phyloP scores from a whole-genome alignment of 2,113 vertebrate species.

The Willisornis vidua region DNA sequence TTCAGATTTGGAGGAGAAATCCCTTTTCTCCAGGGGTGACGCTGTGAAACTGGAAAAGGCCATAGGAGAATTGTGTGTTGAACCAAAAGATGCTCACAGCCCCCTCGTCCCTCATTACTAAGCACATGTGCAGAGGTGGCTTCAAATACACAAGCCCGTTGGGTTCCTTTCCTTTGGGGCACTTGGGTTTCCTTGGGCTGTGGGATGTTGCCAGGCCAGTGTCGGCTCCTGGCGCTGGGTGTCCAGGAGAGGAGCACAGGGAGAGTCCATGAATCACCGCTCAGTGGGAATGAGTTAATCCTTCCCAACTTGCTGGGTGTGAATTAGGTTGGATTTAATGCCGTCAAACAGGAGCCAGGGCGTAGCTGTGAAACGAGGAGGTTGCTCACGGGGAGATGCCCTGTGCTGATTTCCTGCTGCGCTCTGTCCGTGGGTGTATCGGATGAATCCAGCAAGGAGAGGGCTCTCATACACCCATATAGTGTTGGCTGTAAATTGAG shows the following conservation, averaged over 20 bases:
- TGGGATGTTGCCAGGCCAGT: fast-evolving
- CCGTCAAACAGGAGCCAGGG: not conserved
- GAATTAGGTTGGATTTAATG: not conserved
- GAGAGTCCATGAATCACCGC: fast-evolving
- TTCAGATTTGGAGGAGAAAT: not conserved
- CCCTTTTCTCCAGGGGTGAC: not conserved
- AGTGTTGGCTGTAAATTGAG: not conserved
- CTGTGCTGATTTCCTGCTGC: not conserved
- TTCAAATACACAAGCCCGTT: not conserved
- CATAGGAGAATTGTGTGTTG: fast-evolving
- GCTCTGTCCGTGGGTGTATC: not conserved
- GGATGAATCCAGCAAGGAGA: not conserved
- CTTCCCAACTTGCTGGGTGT: fast-evolving
- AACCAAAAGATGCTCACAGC: not conserved
- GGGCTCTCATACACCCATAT: fast-evolving
- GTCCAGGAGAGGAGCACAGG: not conserved
- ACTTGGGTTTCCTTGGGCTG: not conserved
- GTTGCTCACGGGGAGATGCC: not conserved
- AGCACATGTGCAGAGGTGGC: not conserved
- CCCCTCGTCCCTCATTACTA: fast-evolving
- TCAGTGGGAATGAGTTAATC: not conserved
- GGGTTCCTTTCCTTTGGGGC: not conserved
- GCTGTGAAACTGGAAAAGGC: not conserved
- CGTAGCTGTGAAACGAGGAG: not conserved
- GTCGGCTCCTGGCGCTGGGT: fast-evolving